These are phyloP conservation scores for Psylliodes chrysocephalus DNA, from an alignment of 2,888 invertebrate genomes.

Conservation along the genomic window DNA sequence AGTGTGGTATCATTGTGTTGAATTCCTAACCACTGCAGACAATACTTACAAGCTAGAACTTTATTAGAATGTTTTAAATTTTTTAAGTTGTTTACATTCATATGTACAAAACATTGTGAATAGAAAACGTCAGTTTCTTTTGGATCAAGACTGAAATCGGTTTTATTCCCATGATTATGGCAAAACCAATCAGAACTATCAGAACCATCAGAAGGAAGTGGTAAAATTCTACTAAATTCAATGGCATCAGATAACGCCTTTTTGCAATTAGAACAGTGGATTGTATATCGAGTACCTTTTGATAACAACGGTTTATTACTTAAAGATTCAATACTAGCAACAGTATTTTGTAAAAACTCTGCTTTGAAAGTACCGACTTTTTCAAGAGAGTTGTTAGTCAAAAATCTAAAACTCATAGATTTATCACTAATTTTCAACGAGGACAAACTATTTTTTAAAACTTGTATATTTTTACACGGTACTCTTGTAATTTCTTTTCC, in stretches of 20 bases:
- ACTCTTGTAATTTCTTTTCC: slow-evolving; percentile 41
- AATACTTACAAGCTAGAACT: slow-evolving; percentile 69
- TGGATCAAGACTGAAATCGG: slow-evolving; percentile 61
- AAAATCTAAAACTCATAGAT: slow-evolving; percentile 59
- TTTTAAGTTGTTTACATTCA: slow-evolving; percentile 57
- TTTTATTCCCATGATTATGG: slow-evolving; percentile 63
- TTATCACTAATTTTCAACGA: slow-evolving; percentile 53
- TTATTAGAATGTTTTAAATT: slow-evolving; percentile 66
- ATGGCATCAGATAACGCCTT: slow-evolving; percentile 51
- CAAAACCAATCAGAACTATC: slow-evolving; percentile 77
- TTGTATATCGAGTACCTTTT: slow-evolving; percentile 64
- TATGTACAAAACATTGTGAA: slow-evolving; percentile 68
- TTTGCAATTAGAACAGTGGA: slow-evolving; percentile 63
- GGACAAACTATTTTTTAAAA: slow-evolving; percentile 56
- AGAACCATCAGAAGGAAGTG: slow-evolving; percentile 70
- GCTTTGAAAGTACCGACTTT: slow-evolving; percentile 55
- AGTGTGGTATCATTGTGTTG: slow-evolving; percentile 63
- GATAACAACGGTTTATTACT: slow-evolving; percentile 59
- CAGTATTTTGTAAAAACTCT: slow-evolving; percentile 51
- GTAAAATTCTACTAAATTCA: slow-evolving; percentile 70
- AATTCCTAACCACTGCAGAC: slow-evolving; percentile 70
- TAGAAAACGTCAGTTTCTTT: slow-evolving; percentile 70
- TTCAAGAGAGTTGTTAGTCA: slow-evolving; percentile 49
- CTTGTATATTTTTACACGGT: slow-evolving; percentile 47
- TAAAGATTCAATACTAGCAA: slow-evolving; percentile 35